These are phyloP conservation scores for Hestina assimilis DNA, from an alignment of 1,140 invertebrate species.

Conservation along the genomic window DNA sequence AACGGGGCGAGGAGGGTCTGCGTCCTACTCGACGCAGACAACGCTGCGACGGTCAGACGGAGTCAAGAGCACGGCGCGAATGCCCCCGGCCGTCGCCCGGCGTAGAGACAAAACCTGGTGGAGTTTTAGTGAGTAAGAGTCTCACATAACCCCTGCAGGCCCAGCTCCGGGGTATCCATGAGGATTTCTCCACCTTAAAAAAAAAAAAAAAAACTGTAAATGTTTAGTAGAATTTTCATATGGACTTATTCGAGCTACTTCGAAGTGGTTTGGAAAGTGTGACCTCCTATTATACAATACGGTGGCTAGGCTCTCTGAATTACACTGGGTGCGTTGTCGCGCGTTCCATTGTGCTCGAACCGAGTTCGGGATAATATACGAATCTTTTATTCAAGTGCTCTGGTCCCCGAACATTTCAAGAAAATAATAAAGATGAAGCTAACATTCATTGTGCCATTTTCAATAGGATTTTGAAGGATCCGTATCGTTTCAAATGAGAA, in stretches of 20 bases:
- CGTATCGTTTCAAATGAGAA: conserved; percentile 27
- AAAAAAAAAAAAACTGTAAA: too few species aligned
- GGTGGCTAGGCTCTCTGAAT: conserved; percentile 37
- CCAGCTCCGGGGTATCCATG: too few species aligned
- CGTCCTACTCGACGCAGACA: too few species aligned
- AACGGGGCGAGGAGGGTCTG: too few species aligned
- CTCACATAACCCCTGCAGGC: too few species aligned
- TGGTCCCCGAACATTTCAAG: conserved; percentile 60
- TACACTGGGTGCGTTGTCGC: conserved; percentile 56
- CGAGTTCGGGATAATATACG: conserved; percentile 64
- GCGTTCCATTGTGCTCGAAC: conserved; percentile 56
- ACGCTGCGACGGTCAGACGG: too few species aligned
- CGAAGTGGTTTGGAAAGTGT: conserved; percentile 34
- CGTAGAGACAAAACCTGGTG: too few species aligned
- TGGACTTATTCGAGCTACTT: conserved; percentile 4
- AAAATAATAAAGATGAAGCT: conserved; percentile 71
- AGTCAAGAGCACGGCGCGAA: too few species aligned
- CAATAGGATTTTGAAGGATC: conserved; percentile 68
- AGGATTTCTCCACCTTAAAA: too few species aligned
- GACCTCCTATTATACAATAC: conserved; percentile 52
- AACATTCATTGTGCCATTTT: conserved; percentile 66
- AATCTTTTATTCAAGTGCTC: conserved; percentile 77
- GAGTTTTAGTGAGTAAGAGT: too few species aligned
- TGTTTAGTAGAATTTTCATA: background rate
- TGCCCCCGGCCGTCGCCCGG: too few species aligned